Evolutionary conservation across 2,888 invertebrate species (phyloP).

Genomic region (Drosophila quinaria): DNA sequence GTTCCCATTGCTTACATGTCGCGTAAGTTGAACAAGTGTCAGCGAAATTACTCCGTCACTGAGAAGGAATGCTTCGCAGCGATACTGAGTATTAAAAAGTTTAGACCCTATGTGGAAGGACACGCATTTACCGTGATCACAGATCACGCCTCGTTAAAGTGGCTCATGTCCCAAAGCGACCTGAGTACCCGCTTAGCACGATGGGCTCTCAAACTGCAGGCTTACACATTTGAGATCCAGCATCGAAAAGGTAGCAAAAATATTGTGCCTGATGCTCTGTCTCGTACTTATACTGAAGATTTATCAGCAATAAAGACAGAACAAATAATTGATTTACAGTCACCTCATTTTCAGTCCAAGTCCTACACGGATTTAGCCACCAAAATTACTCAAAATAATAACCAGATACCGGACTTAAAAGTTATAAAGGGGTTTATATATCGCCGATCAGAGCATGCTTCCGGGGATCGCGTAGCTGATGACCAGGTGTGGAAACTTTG

Average conservation of each 20-base stretch:
- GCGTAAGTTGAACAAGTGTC: background rate
- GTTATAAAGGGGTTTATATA: background rate
- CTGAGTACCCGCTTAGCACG: background rate
- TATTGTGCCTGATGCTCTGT: background rate
- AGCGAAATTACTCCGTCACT: slow-evolving; percentile 6
- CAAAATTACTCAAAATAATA: background rate
- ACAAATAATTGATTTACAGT: background rate
- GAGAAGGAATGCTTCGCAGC: slow-evolving; percentile 19
- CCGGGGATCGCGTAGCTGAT: background rate
- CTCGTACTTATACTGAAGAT: background rate
- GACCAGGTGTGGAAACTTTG: background rate
- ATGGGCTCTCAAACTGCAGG: background rate
- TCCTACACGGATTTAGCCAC: background rate
- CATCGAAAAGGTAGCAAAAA: background rate
- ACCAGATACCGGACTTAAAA: background rate
- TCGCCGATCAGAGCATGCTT: background rate
- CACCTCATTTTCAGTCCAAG: background rate
- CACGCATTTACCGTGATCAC: slow-evolving; percentile 13
- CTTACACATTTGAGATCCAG: background rate
- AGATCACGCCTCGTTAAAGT: slow-evolving; percentile 27
- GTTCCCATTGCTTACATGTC: slow-evolving; percentile 2
- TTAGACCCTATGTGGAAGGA: background rate
- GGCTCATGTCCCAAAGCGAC: background rate
- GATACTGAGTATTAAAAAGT: slow-evolving; percentile 9
- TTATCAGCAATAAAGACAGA: background rate